Conservation (phyloP, 2,113 vertebrate species). For the Solea senegalensis region DNA sequence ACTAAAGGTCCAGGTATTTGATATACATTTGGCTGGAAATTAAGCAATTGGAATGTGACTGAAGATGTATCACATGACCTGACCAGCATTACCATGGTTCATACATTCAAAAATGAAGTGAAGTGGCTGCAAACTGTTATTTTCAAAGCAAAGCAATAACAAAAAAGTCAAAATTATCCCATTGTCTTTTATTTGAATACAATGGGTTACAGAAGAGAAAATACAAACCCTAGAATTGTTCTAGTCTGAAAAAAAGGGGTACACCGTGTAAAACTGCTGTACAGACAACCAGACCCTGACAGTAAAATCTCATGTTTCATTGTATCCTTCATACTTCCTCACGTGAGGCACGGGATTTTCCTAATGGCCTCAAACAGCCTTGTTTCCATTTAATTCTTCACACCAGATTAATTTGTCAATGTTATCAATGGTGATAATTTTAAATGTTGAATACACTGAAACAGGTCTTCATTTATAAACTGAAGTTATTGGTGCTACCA, state of each 20-base stretch:
- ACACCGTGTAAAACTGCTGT: constrained; percentile 59
- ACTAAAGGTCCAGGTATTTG: not conserved
- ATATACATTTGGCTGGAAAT: not conserved
- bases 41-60: not conserved
- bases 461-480: not conserved
- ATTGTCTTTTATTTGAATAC: constrained; percentile 73
- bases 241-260: constrained; percentile 50
- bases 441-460: not conserved
- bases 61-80: no score
- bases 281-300: constrained; percentile 48
- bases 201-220: constrained; percentile 64
- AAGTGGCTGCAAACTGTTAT: not conserved
- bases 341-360: not conserved
- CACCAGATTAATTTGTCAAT: not conserved
- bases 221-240: constrained; percentile 70
- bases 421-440: not conserved
- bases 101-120: not conserved
- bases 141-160: not conserved
- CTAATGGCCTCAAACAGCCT: not conserved
- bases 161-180: constrained; percentile 25
- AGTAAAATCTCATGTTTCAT: constrained; percentile 46
- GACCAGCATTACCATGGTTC: not conserved
- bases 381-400: not conserved
- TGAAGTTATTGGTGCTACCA: not conserved
- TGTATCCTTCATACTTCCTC: constrained; percentile 10